Evolutionary conservation across 2,797 vertebrate genomes (phyloP).

Genomic region (Rhinophrynus dorsalis): DNA sequence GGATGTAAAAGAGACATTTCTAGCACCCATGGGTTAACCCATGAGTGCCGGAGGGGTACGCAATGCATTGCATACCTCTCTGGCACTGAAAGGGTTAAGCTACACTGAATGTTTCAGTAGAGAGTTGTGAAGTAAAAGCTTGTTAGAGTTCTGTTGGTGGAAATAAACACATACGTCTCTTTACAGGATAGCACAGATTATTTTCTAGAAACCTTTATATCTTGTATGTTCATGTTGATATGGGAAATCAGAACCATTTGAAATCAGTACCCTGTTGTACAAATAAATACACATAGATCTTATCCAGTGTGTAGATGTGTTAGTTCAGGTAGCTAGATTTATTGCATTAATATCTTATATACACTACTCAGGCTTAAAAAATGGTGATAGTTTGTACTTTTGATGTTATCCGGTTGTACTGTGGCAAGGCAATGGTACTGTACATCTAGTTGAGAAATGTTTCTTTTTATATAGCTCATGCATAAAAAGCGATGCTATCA

Average conservation of each 20-base stretch:
- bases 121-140: neutral
- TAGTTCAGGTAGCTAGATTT: slow-evolving; percentile 61
- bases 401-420: slow-evolving; percentile 62
- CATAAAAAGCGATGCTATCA: slow-evolving; percentile 55
- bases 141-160: neutral
- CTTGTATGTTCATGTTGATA: slow-evolving; percentile 42
- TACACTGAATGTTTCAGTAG: neutral
- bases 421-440: slow-evolving; percentile 49
- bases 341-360: slow-evolving; percentile 60
- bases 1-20: too few species aligned
- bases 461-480: slow-evolving; percentile 49
- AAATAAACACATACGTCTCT: neutral
- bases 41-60: too few species aligned
- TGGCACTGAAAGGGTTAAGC: too few species aligned
- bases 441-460: slow-evolving; percentile 59
- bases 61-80: too few species aligned
- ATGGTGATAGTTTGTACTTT: slow-evolving; percentile 61
- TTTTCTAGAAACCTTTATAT: slow-evolving; percentile 25
- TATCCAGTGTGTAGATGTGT: slow-evolving; percentile 59
- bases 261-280: slow-evolving; percentile 59
- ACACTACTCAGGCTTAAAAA: slow-evolving; percentile 57
- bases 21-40: too few species aligned
- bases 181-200: slow-evolving; percentile 5
- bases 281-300: slow-evolving; percentile 63
- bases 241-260: slow-evolving; percentile 52